These are phyloP conservation scores for Oriolus oriolus DNA, from an alignment of 2,113 vertebrate genomes.

Conservation along the genomic window DNA sequence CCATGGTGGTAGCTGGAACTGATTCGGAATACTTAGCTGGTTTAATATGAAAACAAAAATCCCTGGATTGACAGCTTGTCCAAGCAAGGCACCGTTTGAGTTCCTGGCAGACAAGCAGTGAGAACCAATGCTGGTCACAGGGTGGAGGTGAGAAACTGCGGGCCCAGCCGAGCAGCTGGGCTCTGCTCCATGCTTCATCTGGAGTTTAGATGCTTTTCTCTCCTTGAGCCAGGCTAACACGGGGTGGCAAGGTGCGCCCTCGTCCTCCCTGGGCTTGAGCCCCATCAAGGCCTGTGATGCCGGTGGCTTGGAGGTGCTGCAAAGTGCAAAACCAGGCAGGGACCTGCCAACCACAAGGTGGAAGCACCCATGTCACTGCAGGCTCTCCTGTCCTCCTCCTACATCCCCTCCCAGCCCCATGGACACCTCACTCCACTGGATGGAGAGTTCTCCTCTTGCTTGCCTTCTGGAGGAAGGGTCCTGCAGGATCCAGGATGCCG, in stretches of 20 bases:
- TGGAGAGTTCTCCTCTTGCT: not conserved
- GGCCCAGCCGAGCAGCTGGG: not conserved
- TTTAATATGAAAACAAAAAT: slow-evolving; percentile 44
- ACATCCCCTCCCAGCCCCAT: rapidly evolving
- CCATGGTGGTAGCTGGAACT: not conserved
- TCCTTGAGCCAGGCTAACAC: not conserved
- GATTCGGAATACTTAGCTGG: slow-evolving; percentile 20
- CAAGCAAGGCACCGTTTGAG: not conserved
- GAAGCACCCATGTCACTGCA: not conserved
- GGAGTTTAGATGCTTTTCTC: not conserved
- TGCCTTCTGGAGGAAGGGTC: not conserved
- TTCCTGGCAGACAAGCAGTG: not conserved
- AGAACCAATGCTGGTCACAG: not conserved
- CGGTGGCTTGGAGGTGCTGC: not conserved
- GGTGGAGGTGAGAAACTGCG: not conserved
- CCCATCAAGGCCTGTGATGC: not conserved
- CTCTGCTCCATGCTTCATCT: not conserved
- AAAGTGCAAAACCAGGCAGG: not conserved
- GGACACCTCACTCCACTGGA: not conserved
- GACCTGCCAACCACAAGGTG: not conserved
- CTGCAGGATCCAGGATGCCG: not conserved
- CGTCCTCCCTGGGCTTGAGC: not conserved
- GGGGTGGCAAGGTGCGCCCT: not conserved
- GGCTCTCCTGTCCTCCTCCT: not conserved
- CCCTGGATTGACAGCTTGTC: not conserved